These are phyloP conservation scores for Drosophila oshimai DNA, from an alignment of 1,140 invertebrate species.

Conservation along the genomic window DNA sequence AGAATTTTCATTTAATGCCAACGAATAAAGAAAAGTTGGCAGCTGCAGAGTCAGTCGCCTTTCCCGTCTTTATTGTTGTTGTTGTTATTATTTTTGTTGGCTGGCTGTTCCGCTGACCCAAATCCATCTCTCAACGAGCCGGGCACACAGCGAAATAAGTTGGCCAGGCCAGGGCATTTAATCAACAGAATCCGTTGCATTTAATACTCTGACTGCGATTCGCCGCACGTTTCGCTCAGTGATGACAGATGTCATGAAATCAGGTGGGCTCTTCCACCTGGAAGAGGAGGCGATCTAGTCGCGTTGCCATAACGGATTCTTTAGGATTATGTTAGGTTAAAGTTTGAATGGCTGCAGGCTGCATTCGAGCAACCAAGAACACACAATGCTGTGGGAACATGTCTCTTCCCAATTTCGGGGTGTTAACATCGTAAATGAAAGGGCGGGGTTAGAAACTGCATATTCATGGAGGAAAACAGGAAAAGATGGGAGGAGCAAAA, in stretches of 20 bases:
- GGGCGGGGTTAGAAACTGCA: slow-evolving; percentile 32
- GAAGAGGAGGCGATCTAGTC: background rate
- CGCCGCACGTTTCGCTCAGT: slow-evolving; percentile 10
- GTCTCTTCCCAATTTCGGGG: slow-evolving; percentile 12
- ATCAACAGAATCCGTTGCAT: slow-evolving; percentile 41
- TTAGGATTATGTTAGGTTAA: slow-evolving; percentile 28
- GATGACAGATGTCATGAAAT: slow-evolving; percentile 41
- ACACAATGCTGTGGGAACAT: slow-evolving; percentile 3
- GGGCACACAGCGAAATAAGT: slow-evolving; percentile 38
- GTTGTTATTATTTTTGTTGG: slow-evolving; percentile 1
- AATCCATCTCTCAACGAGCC: slow-evolving; percentile 43
- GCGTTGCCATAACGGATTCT: slow-evolving; percentile 5
- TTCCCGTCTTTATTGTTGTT: background rate
- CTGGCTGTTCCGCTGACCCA: slow-evolving; percentile 46
- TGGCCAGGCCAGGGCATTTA: slow-evolving; percentile 55
- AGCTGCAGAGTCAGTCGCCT: slow-evolving; percentile 14
- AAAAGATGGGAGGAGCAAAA: slow-evolving; percentile 27
- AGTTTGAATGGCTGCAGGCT: slow-evolving; percentile 11
- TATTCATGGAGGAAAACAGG: slow-evolving; percentile 28
- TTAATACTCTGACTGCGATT: slow-evolving; percentile 25
- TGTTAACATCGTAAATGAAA: slow-evolving; percentile 43
- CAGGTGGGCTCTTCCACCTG: slow-evolving; percentile 9
- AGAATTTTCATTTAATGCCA: slow-evolving; percentile 45
- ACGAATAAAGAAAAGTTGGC: slow-evolving; percentile 52
- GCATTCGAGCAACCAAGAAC: too few relatives aligned